phyloP scores from a whole-genome alignment of 2,113 vertebrate species.

The Castor canadensis region DNA sequence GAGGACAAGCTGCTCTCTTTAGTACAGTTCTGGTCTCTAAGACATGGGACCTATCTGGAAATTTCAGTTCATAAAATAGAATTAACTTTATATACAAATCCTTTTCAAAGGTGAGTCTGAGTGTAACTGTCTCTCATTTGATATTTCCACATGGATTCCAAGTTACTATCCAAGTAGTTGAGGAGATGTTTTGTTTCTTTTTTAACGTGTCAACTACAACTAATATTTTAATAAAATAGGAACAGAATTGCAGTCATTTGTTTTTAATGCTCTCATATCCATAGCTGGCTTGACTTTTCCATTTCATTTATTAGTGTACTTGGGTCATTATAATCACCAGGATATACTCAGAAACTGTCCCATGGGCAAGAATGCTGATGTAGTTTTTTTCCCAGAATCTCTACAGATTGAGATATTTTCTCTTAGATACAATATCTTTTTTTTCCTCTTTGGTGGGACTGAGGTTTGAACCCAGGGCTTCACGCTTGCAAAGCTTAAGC shows the following conservation, averaged over 20 bases:
- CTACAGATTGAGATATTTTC: not conserved
- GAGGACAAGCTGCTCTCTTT: not conserved
- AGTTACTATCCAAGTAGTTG: not conserved
- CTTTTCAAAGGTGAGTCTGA: constrained; percentile 22
- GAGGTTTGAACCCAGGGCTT: too few relatives aligned
- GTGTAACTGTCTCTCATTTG: not conserved
- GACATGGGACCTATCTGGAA: not conserved
- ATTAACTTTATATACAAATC: constrained; percentile 45
- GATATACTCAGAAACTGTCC: not conserved
- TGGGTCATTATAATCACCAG: not conserved
- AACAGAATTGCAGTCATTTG: not conserved
- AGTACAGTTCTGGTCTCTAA: not conserved
- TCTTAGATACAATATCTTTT: too few relatives aligned
- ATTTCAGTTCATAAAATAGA: constrained; percentile 54
- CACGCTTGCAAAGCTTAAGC: too few relatives aligned
- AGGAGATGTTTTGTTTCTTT: constrained; percentile 27
- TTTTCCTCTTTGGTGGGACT: too few relatives aligned
- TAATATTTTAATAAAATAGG: not conserved
- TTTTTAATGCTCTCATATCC: constrained; percentile 52
- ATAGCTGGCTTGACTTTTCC: constrained; percentile 56
- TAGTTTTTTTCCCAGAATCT: not conserved
- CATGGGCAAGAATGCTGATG: not conserved
- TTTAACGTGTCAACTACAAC: not conserved
- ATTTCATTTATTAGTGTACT: constrained; percentile 64
- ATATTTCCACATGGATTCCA: constrained; percentile 33